These are phyloP conservation scores for Eleutherodactylus coqui DNA, from an alignment of 2,797 vertebrate species.

Conservation along the genomic window DNA sequence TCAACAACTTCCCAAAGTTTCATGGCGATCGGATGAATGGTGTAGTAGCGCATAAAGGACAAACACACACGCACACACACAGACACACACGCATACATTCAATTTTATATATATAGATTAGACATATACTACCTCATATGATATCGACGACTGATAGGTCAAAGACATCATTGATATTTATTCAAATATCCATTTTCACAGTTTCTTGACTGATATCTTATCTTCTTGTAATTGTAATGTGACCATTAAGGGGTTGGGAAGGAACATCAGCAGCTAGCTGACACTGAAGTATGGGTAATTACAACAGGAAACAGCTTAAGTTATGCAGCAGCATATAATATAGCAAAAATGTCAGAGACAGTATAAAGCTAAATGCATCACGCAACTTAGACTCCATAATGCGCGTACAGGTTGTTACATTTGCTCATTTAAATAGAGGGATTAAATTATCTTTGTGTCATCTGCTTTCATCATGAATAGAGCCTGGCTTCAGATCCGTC, in stretches of 20 bases:
- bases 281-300: constrained; percentile 38
- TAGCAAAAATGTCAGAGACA: constrained; percentile 33
- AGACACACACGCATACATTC: no score
- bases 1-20: no score
- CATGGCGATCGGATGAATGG: no score
- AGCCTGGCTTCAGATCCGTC: neutral
- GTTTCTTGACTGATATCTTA: neutral
- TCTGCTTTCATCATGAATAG: constrained; percentile 8
- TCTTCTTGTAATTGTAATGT: neutral
- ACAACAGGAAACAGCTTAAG: constrained; percentile 7
- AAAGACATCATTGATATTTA: neutral
- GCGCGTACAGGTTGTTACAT: neutral
- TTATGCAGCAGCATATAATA: constrained; percentile 20
- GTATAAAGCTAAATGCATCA: constrained; percentile 31
- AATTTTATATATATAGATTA: no score
- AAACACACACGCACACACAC: no score
- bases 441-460: constrained; percentile 1
- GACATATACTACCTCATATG: no score
- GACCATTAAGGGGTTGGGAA: neutral
- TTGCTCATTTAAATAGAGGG: neutral
- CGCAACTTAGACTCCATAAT: neutral
- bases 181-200: neutral
- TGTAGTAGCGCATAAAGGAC: no score
- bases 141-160: no score
- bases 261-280: neutral